Evolutionary conservation across 35 echinoderm and acorn worm species (phyloP).

Genomic region (Acanthaster planci): DNA sequence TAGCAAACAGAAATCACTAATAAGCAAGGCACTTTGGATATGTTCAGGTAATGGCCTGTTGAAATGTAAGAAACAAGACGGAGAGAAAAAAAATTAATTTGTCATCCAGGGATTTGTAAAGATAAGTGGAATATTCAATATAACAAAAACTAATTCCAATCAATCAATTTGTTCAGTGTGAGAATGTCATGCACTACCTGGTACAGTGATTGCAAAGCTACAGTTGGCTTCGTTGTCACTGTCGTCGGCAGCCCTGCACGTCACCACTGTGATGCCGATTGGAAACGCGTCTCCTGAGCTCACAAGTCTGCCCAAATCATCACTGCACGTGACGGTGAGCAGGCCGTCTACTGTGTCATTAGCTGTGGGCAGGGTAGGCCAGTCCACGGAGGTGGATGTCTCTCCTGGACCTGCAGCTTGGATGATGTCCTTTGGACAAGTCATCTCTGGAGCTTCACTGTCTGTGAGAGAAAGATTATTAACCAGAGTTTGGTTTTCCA

Average conservation of each 20-base stretch:
- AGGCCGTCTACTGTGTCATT: conserved; percentile 12
- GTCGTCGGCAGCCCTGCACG: conserved; percentile 22
- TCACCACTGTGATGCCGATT: conserved; percentile 24
- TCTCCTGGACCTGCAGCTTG: background rate
- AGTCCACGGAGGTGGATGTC: background rate
- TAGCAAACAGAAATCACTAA: too few relatives aligned
- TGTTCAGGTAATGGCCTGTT: too few relatives aligned
- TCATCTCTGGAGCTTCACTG: conserved; percentile 12
- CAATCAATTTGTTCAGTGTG: too few relatives aligned
- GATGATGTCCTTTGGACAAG: background rate
- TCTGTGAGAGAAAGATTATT: background rate
- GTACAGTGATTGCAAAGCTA: conserved; percentile 15
- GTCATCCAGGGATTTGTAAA: too few relatives aligned
- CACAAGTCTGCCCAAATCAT: background rate
- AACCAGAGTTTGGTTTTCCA: too few relatives aligned
- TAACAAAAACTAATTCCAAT: too few relatives aligned
- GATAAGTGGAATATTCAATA: too few relatives aligned
- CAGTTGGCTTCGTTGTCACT: conserved; percentile 36
- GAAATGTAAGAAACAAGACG: too few relatives aligned
- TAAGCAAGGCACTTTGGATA: too few relatives aligned
- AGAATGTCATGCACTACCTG: background rate
- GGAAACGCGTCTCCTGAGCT: conserved; percentile 3
- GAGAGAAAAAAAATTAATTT: too few relatives aligned
- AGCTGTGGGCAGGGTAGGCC: background rate
- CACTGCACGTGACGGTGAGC: background rate